Base-by-base conservation (phyloP, 1,140 invertebrate genomes). In the Hestina assimilis region DNA sequence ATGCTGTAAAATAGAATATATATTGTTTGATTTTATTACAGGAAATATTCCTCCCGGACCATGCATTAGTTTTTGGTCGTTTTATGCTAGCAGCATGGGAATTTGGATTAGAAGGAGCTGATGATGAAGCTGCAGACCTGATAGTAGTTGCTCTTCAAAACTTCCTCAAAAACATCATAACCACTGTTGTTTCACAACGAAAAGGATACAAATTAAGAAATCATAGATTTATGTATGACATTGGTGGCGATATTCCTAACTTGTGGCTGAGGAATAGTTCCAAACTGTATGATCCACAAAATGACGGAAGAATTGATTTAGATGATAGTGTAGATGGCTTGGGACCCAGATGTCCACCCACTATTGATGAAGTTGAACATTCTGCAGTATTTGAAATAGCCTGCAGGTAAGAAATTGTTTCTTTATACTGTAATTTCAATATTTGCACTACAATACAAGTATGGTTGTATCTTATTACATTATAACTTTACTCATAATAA, bases 31-130 rank as follows among this genome's bases (percentile, higher is more conserved):
- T 48, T 11, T 42, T 33, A 2, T 90, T 80, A 75, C 91, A 92
- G 87, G 93, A 93, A 79, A 85, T 92, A 52, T 92, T 94, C 50
- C 72, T 96, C 26, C 95, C 95, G 3, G 95, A 96, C 79, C 90
- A 92, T 33, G 93, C 93, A 1, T 91, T 95, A 62, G 92, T 96
- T 1, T 90, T 95, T 51, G 95, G 95, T 0, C 89, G 95, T 54
- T 91, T 96, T 58, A 90, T 96, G 85, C 89, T 96, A 3, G 93
- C 93, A 31, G 94, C 95, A 12, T 96, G 95, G 95, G 95, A 96
- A 66, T 91, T 92, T 33, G 95, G 94, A 4, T 90, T 96, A 21
- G 93, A 95, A 56, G 93, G 93, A 19, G 94, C 94, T 23, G 93
- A 95, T 59, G 94, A 95, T 69, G 92, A 91, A 63, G 94, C 94